Evolutionary conservation across 2,113 vertebrate genomes (phyloP).

Genomic region (Mugil cephalus): DNA sequence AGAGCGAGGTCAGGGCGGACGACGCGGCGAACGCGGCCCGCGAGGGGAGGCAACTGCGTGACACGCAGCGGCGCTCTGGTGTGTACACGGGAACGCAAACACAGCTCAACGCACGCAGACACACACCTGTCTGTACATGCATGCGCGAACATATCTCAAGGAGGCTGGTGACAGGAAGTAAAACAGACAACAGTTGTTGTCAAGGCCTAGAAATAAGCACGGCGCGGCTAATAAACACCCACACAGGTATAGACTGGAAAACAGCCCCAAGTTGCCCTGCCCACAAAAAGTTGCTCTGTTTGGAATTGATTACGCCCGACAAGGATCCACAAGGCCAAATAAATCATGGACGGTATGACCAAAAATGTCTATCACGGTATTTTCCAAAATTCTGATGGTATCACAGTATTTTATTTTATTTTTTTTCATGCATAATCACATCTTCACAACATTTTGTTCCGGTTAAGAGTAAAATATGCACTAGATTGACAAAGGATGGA

Average conservation of each 20-base stretch:
- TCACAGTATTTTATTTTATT: no score
- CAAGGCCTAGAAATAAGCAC: neutral
- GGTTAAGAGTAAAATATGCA: no score
- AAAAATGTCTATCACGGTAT: no score
- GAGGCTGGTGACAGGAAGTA: slow-evolving; percentile 14
- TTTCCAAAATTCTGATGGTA: no score
- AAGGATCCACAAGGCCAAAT: no score
- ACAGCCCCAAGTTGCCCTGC: no score
- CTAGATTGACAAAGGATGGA: no score
- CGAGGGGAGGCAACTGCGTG: slow-evolving; percentile 42
- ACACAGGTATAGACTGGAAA: neutral
- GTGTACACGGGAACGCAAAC: slow-evolving; percentile 1
- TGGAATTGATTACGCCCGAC: no score
- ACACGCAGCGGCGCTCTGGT: slow-evolving; percentile 31
- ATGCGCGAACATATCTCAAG: slow-evolving; percentile 5
- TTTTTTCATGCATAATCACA: no score
- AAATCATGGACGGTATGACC: no score
- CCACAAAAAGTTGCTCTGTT: no score
- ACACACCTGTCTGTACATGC: neutral
- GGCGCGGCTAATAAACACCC: neutral
- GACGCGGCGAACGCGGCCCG: slow-evolving; percentile 11
- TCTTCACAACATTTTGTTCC: no score
- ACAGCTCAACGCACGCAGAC: neutral
- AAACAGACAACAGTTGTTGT: slow-evolving; percentile 6
- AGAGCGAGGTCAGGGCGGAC: slow-evolving; percentile 48